Conservation (phyloP, 2,888 invertebrate species). For the Shargacucullia verbasci region DNA sequence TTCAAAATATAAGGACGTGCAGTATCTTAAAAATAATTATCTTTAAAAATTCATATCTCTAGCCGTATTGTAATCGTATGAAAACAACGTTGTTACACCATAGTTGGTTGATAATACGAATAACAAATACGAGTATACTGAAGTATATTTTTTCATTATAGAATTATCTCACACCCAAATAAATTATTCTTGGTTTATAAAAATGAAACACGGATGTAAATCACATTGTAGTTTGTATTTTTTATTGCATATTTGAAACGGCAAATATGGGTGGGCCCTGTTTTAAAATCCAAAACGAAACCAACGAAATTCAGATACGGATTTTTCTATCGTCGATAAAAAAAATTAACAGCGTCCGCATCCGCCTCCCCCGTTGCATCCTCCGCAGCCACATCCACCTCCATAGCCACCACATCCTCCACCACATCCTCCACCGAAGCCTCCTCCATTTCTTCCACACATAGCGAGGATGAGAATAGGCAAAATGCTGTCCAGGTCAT, state of each 20-base stretch:
- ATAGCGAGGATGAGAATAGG: constrained; percentile 65
- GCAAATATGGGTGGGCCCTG: too few relatives aligned
- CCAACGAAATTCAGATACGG: not conserved
- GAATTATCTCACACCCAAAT: too few relatives aligned
- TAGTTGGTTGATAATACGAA: constrained; percentile 21
- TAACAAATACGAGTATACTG: constrained; percentile 12
- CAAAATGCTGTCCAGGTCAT: constrained; percentile 64
- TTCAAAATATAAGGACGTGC: constrained; percentile 35
- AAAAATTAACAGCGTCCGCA: constrained; percentile 28
- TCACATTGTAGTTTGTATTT: constrained; percentile 1
- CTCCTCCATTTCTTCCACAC: constrained; percentile 49
- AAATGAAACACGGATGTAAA: constrained; percentile 29
- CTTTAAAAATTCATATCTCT: constrained; percentile 20
- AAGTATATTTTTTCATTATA: too few relatives aligned
- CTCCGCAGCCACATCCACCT: constrained; percentile 20
- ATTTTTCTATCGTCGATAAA: not conserved
- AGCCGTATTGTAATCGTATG: constrained; percentile 6
- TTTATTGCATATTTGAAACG: not conserved
- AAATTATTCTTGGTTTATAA: not conserved
- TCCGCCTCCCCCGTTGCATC: constrained; percentile 38
- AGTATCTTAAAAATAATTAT: constrained; percentile 28
- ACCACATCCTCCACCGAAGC: constrained; percentile 49
- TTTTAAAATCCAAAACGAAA: too few relatives aligned
- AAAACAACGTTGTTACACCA: constrained; percentile 8
- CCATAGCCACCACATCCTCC: constrained; percentile 47